Evolutionary conservation across 2,888 invertebrate genomes (phyloP), one percentile per base, ranked within the genome.

Genomic region (Drosophila histrio): DNA sequence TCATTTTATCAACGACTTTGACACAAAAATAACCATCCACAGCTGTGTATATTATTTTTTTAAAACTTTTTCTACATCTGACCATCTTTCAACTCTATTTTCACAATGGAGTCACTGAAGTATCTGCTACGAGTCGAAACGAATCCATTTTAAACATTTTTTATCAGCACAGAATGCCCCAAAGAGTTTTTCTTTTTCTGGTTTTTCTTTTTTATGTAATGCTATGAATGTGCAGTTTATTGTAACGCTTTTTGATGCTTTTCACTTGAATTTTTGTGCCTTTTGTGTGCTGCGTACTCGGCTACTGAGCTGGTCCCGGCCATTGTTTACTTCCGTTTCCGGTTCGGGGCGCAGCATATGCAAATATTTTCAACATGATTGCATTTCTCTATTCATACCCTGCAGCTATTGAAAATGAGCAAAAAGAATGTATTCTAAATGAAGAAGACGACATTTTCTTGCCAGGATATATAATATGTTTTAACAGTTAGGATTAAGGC

Each of bases 241-340:
- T 59, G 64, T 22, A 50, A 59, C 46, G 65, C 68, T 56, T 52
- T 76, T 64, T 46, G 30, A 41, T 38, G 53, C 53, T 8, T 59
- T 72, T 64, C 43, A 46, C 34, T 53, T 30, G 39, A 39, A 38
- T 76, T 69, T 56, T 38, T 50, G 72, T 50, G 72, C 50, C 65
- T 64, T 58, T 71, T 76, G 59, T 64, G 38, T 41, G 47, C 8
- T 39, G 44, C 15, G 19, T 30, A 30, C 41, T 41, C 11, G 15
- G 28, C 28, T n/a, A 8, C n/a, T 30, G 41, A 49, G 30, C 49
- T 56, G 36, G 34, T 41, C 47, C 19, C 60, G 76, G 75, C 75
- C 82, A 81, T 84, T 81, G 80, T 81, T 87, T 81, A 87, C 87
- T 84, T 87, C 87, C 87, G 80, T 60, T 81, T 81, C 87, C 85